phyloP scores from a whole-genome alignment of 2,888 invertebrate species.

The Caenorhabditis doughertyi region DNA sequence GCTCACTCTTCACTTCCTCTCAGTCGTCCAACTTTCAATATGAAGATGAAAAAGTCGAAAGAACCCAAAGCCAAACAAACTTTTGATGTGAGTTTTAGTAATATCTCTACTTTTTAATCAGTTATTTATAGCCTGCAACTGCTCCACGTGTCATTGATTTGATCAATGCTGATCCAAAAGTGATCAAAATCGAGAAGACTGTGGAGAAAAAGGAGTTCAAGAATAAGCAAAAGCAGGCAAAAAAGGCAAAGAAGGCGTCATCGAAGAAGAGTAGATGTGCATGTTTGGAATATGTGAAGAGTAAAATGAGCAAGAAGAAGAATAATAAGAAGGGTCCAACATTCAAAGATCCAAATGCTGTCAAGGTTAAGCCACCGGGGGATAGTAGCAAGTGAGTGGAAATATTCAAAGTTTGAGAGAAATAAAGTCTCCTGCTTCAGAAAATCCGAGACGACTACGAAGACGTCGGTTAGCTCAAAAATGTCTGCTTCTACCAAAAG shows the following conservation, averaged over 20 bases:
- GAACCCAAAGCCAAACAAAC: slow-evolving; percentile 40
- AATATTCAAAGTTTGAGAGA: background rate
- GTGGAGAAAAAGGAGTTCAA: slow-evolving; percentile 14
- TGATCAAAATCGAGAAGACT: slow-evolving; percentile 16
- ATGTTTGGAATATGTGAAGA: slow-evolving; percentile 55
- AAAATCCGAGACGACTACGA: slow-evolving; percentile 16
- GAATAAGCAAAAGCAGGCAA: slow-evolving; percentile 17
- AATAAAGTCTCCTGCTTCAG: slow-evolving; percentile 6
- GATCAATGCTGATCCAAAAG: slow-evolving; percentile 33
- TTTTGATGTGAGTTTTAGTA: slow-evolving; percentile 25
- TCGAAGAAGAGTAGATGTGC: slow-evolving; percentile 42
- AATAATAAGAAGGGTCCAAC: background rate
- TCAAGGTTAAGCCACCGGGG: slow-evolving; percentile 43
- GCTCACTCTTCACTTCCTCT: slow-evolving; percentile 57
- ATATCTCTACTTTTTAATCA: background rate
- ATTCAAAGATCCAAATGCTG: slow-evolving; percentile 40
- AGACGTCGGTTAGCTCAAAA: slow-evolving; percentile 27
- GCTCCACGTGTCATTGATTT: slow-evolving; percentile 58
- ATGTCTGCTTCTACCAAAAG: slow-evolving; percentile 26
- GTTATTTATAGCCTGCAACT: slow-evolving; percentile 41
- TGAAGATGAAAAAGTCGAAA: slow-evolving; percentile 55
- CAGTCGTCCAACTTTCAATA: slow-evolving; percentile 57
- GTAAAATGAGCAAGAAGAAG: slow-evolving; percentile 34
- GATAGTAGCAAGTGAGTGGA: slow-evolving; percentile 31
- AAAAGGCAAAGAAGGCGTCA: slow-evolving; percentile 12